A percentile compares a stretch with the other conserved stretches of the same genome.
phyloP scores from a whole-genome alignment of 2,113 vertebrate genomes.

The Rostratula benghalensis region DNA sequence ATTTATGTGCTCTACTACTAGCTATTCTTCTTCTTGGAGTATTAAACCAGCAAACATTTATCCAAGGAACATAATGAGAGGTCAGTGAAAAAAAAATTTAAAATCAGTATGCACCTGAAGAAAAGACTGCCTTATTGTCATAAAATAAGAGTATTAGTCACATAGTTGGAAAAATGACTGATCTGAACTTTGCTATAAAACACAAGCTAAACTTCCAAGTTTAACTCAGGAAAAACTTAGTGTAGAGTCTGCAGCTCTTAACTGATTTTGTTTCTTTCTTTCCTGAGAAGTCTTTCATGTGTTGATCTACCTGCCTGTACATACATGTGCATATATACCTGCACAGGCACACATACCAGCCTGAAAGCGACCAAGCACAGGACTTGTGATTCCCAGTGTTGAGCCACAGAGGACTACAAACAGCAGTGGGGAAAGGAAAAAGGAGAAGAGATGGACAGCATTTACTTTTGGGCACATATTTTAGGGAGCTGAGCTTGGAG shows the following conservation, averaged over 20 bases:
- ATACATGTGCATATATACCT: not conserved
- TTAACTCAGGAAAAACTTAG: not conserved
- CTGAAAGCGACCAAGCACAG: not conserved
- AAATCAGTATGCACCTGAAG: not conserved
- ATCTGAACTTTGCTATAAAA: not conserved
- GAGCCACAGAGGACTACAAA: not conserved
- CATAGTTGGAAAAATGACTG: not conserved
- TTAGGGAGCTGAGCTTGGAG: not conserved
- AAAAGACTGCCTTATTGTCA: not conserved
- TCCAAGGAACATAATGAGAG: not conserved
- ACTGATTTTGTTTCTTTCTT: not conserved
- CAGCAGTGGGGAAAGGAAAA: not conserved
- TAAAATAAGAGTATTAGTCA: not conserved
- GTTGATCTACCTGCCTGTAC: not conserved
- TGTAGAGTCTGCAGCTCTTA: not conserved
- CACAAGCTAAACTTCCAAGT: not conserved
- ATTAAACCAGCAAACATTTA: not conserved
- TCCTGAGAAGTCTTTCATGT: not conserved
- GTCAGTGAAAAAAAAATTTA: not conserved
- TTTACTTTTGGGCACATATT: fast-evolving
- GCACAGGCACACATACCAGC: not conserved
- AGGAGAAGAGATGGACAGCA: not conserved
- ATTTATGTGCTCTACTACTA: not conserved
- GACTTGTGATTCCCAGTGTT: not conserved
- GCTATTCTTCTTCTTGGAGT: not conserved